phyloP scores from a whole-genome alignment of 2,888 invertebrate genomes.

The Orchesella flavescens region DNA sequence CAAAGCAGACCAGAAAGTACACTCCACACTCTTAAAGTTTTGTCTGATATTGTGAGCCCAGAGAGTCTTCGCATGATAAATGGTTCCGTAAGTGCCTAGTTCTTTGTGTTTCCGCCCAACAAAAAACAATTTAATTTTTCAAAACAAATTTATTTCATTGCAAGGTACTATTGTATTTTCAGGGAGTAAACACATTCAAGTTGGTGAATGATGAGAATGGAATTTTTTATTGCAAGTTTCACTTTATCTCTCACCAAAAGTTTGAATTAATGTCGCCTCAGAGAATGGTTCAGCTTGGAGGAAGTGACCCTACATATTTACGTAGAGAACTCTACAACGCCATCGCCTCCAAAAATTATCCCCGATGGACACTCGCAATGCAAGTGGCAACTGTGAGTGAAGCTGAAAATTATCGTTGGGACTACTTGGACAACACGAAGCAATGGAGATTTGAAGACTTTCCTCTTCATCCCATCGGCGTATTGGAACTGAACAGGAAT shows the following conservation, averaged over 20 bases:
- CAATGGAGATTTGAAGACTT: constrained; percentile 91
- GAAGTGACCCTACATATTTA: constrained; percentile 57
- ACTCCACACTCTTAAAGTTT: constrained; percentile 90
- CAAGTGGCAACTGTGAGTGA: constrained; percentile 75
- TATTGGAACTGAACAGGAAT: constrained; percentile 88
- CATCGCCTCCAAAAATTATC: constrained; percentile 74
- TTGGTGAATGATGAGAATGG: constrained; percentile 84
- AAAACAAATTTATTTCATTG: not conserved
- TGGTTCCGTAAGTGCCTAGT: constrained; percentile 79
- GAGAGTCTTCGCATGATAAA: constrained; percentile 88
- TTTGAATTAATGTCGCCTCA: constrained; percentile 74
- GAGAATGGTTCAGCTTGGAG: constrained; percentile 72
- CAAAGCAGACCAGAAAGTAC: constrained; percentile 88
- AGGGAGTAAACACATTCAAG: constrained; percentile 95
- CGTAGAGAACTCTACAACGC: constrained; percentile 67
- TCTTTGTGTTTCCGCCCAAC: no score
- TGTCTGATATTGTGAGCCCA: constrained; percentile 91
- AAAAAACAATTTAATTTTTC: no score
- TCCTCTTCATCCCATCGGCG: constrained; percentile 92
- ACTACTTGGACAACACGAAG: constrained; percentile 77
- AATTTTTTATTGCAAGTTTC: constrained; percentile 80
- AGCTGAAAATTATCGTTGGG: constrained; percentile 74
- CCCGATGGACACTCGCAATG: constrained; percentile 76
- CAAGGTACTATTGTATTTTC: constrained; percentile 74
- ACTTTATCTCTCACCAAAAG: constrained; percentile 75